Conservation (phyloP, 1,140 invertebrate species). For the Drosophila tristis region DNA sequence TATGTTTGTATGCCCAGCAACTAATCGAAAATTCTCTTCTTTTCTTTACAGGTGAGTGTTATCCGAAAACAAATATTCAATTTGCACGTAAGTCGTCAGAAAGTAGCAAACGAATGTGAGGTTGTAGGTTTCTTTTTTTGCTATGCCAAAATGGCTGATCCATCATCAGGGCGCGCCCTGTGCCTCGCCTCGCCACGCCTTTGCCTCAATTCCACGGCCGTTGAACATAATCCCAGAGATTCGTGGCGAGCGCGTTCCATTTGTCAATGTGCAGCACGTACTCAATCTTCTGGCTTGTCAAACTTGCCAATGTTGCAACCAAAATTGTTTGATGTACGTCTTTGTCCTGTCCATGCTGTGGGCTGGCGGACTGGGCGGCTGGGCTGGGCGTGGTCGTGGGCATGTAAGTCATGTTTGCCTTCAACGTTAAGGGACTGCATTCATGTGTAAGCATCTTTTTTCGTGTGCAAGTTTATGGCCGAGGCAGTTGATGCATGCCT, state of each 20-base stretch:
- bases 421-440: too few species aligned
- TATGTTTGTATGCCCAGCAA: not conserved
- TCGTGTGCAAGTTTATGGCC: too few species aligned
- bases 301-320: constrained; percentile 78
- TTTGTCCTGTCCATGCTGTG: not conserved
- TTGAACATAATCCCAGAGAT: constrained; percentile 29
- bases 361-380: too few species aligned
- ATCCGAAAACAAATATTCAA: constrained; percentile 41
- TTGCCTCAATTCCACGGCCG: constrained; percentile 12
- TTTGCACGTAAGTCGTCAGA: constrained; percentile 43
- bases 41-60: constrained; percentile 68
- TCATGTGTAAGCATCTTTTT: too few species aligned
- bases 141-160: constrained; percentile 24
- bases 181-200: not conserved
- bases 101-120: not conserved
- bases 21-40: constrained; percentile 31
- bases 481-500: too few species aligned
- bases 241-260: constrained; percentile 53
- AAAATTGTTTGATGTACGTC: constrained; percentile 48
- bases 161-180: constrained; percentile 13
- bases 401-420: not conserved
- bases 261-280: constrained; percentile 81
- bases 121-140: too few species aligned
- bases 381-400: not conserved
- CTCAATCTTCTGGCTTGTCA: constrained; percentile 80